phyloP scores from a whole-genome alignment of 2,113 vertebrate species.

The Rhinopomastus cyanomelas region DNA sequence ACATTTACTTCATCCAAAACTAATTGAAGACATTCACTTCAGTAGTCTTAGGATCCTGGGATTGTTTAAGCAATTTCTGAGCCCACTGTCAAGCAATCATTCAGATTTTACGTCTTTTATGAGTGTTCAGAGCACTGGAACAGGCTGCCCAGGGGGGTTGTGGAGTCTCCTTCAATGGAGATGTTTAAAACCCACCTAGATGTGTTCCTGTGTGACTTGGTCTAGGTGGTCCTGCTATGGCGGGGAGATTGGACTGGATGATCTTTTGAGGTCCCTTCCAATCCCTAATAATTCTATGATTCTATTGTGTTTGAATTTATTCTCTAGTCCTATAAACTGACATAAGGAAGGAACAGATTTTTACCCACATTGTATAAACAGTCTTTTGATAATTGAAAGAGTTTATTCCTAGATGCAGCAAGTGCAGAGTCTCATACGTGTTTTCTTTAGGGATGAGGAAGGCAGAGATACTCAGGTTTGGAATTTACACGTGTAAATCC shows the following conservation, averaged over 20 bases:
- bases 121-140: too few relatives aligned
- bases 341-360: not conserved
- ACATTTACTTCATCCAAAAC: not conserved
- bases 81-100: not conserved
- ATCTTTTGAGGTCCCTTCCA: too few relatives aligned
- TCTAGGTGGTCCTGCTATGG: too few relatives aligned
- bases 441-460: not conserved
- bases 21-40: not conserved
- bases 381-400: not conserved
- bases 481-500: slow-evolving; percentile 7
- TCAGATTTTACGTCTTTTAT: not conserved
- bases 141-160: too few relatives aligned
- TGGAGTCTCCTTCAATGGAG: too few relatives aligned
- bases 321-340: not conserved
- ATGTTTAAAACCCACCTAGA: too few relatives aligned
- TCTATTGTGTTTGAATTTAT: slow-evolving; percentile 13
- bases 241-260: too few relatives aligned
- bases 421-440: not conserved
- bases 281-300: too few relatives aligned
- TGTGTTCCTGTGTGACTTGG: too few relatives aligned
- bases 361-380: not conserved
- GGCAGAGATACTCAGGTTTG: not conserved
- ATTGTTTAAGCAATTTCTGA: not conserved
- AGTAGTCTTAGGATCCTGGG: not conserved
- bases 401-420: not conserved